These are phyloP conservation scores for Pocota personata DNA, from an alignment of 2,888 invertebrate genomes.

Conservation along the genomic window DNA sequence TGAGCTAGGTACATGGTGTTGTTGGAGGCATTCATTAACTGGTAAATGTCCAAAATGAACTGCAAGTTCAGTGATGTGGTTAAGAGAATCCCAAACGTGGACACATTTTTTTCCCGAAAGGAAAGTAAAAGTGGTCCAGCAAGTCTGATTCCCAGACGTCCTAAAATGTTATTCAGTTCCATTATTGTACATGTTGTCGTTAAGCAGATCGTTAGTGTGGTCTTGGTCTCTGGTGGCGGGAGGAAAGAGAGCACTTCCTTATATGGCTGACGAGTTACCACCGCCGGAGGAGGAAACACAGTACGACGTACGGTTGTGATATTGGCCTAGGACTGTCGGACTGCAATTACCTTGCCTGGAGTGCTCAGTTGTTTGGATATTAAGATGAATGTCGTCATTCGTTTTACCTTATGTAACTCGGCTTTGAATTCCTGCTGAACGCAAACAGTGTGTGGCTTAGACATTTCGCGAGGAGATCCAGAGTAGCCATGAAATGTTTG, in stretches of 20 bases:
- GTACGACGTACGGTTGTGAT: slow-evolving; percentile 1
- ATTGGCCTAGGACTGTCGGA: slow-evolving; percentile 41
- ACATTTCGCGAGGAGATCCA: background rate
- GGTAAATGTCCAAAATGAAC: slow-evolving; percentile 40
- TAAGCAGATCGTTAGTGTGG: slow-evolving; percentile 42
- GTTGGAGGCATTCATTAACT: slow-evolving; percentile 46
- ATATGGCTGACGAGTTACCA: slow-evolving; percentile 33
- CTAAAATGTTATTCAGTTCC: slow-evolving; percentile 61
- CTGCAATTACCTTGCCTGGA: slow-evolving; percentile 37
- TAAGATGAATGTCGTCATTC: slow-evolving; percentile 39
- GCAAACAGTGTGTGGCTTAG: background rate
- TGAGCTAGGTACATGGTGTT: slow-evolving; percentile 17
- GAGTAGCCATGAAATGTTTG: background rate
- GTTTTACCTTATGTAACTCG: slow-evolving; percentile 33
- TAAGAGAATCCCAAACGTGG: slow-evolving; percentile 57
- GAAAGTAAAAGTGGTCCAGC: slow-evolving; percentile 71
- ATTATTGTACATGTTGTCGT: slow-evolving; percentile 39
- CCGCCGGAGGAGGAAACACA: slow-evolving; percentile 12
- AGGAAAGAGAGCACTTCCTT: slow-evolving; percentile 39
- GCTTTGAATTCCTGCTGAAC: slow-evolving; percentile 24
- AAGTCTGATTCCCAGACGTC: slow-evolving; percentile 28
- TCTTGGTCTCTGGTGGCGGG: slow-evolving; percentile 5
- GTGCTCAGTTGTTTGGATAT: background rate
- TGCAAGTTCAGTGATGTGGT: slow-evolving; percentile 46
- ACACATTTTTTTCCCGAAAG: slow-evolving; percentile 48